Evolutionary conservation across 53 echinoderm and acorn worm species (phyloP), one percentile per base, ranked within the genome.

Genomic region (Echinarachnius parma): DNA sequence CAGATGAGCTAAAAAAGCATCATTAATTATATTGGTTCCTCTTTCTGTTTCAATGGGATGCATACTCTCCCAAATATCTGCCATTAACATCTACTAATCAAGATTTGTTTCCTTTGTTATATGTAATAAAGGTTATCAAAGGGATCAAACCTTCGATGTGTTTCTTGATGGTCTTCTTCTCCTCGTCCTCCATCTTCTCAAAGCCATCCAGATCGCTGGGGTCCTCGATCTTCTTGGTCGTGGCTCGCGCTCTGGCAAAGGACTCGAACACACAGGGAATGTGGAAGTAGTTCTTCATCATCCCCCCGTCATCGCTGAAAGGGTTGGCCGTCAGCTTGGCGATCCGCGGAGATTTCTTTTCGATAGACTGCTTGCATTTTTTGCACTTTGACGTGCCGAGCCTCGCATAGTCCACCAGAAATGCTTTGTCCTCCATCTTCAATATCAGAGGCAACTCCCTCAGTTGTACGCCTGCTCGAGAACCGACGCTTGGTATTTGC

Each of bases 341-440:
- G 16, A 96, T 92, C 47, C 96, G 67, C 0, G 96, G 85, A 20
- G 75, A 69, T 39, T 96, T 96, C 88, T 96, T 96, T 15, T 82
- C 83, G 26, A 96, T 96, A 1, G 76, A 82, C 62, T 96, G 96
- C 78, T 96, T 96, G 74, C 96, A 96, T 59, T 79, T 69, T 75
- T 96, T 96, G 75, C 96, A 96, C 48, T 96, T 96, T 9, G 96
- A 96, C 0, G 96, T 96, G 30, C 96, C 91, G 58, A 96, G 53
- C 5, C 85, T 78, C 34, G 96, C 96, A 50, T 96, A 96, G 71
- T 96, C 96, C 3, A 87, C 66, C 25, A 81, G 24, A 74, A 87
- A 96, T 29, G 77, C 75, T 33, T 91, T 96, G 31, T 88, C 91
- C 3, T 87, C 85, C 96, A 96, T 96, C 13, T 25, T 61, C 16